Percentiles rank a stretch among this genome's conserved stretches.
These are phyloP conservation scores for Pomatostomus ruficeps DNA, from an alignment of 2,113 vertebrate genomes.

Conservation along the genomic window DNA sequence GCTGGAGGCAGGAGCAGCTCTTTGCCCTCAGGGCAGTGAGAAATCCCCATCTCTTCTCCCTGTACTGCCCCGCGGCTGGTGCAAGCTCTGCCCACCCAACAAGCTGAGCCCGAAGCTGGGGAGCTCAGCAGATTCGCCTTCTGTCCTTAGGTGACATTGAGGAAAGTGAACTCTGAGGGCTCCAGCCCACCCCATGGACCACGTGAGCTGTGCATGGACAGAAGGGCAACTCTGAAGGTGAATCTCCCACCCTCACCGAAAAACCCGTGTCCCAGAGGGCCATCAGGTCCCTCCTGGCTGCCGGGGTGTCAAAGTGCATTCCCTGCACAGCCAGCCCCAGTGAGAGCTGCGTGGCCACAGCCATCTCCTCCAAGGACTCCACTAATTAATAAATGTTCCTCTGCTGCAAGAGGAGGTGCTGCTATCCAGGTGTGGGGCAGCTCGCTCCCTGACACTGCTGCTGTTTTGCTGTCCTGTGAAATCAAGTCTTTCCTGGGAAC, in stretches of 20 bases:
- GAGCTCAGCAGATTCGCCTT: background rate
- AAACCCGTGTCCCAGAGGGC: rapidly evolving
- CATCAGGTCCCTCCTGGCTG: background rate
- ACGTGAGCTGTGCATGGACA: rapidly evolving
- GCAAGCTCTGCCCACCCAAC: background rate
- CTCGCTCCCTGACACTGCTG: background rate
- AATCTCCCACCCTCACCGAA: background rate
- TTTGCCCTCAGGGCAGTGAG: background rate
- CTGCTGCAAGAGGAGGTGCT: background rate
- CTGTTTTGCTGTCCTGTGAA: background rate
- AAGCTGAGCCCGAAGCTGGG: background rate
- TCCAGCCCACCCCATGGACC: background rate
- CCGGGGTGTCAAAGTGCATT: rapidly evolving
- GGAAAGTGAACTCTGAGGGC: background rate
- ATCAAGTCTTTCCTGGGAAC: background rate
- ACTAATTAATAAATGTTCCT: background rate
- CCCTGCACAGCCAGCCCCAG: background rate
- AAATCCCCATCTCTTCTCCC: background rate
- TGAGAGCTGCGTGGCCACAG: background rate
- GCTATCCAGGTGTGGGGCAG: background rate
- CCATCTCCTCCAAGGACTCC: background rate
- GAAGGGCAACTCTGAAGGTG: background rate
- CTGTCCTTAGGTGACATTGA: background rate
- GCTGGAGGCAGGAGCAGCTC: background rate
- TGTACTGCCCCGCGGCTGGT: rapidly evolving